phyloP scores from a whole-genome alignment of 1,140 invertebrate genomes.

The Kradibia gibbosae region DNA sequence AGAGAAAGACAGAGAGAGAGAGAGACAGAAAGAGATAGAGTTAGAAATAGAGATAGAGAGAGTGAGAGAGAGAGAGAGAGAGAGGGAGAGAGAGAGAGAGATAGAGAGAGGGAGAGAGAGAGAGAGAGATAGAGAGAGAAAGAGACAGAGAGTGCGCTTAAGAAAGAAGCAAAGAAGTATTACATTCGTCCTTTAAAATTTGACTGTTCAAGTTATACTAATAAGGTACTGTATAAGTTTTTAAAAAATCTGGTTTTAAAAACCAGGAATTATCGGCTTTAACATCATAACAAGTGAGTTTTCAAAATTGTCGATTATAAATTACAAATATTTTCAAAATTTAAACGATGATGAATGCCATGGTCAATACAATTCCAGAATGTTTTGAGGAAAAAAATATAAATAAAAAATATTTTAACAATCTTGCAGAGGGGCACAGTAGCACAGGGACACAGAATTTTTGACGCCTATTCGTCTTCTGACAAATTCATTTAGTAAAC shows the following conservation, averaged over 20 bases:
- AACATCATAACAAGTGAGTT: conserved; percentile 43
- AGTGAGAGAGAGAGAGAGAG: too few species aligned
- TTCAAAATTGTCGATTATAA: conserved; percentile 56
- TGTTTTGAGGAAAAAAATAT: conserved; percentile 41
- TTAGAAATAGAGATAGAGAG: too few species aligned
- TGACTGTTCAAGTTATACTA: conserved; percentile 54
- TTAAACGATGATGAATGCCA: conserved; percentile 63
- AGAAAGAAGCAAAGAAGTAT: conserved; percentile 54
- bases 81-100: conserved; percentile 44
- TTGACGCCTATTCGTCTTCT: conserved; percentile 33
- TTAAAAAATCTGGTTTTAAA: too few species aligned
- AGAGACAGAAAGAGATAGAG: too few species aligned
- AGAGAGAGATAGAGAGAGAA: too few species aligned
- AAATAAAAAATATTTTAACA: conserved; percentile 40
- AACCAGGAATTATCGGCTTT: conserved; percentile 43
- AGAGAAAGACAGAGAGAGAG: conserved; percentile 44
- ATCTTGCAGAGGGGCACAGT: conserved; percentile 35
- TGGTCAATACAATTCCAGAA: conserved; percentile 52
- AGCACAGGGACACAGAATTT: conserved; percentile 43
- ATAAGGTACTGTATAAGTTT: conserved; percentile 44
- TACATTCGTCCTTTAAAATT: conserved; percentile 70
- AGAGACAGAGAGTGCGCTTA: conserved; percentile 26
- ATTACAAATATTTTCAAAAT: conserved; percentile 62
- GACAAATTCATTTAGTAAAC: conserved; percentile 21
- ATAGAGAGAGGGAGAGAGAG: conserved; percentile 39